Percentiles rank a stretch among this genome's conserved stretches.
These are phyloP conservation scores for Arctia plantaginis DNA, from an alignment of 2,888 invertebrate genomes.

Conservation along the genomic window DNA sequence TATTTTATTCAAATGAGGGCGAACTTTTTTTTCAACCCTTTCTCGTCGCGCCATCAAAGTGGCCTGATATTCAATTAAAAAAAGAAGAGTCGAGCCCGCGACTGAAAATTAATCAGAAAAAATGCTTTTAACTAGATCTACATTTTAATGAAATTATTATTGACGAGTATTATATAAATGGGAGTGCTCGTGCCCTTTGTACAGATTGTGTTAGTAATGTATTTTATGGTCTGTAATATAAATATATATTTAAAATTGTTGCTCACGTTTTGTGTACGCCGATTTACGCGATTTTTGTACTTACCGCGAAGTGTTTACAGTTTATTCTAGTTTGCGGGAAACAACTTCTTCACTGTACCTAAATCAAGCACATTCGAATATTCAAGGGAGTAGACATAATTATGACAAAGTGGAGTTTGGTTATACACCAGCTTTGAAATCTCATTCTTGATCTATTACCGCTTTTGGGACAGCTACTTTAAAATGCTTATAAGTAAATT, in stretches of 20 bases:
- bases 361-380: not conserved
- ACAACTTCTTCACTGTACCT: not conserved
- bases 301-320: not conserved
- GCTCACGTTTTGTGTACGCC: not conserved
- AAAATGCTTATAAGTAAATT: not conserved
- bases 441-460: not conserved
- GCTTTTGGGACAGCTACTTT: not conserved
- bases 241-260: not conserved
- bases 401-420: not conserved
- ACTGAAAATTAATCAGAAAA: constrained; percentile 87
- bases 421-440: not conserved
- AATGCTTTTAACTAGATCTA: constrained; percentile 87
- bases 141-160: constrained; percentile 87
- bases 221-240: constrained; percentile 17
- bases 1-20: constrained; percentile 87
- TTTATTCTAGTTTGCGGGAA: not conserved
- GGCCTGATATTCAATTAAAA: constrained; percentile 87
- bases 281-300: not conserved
- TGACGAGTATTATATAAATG: constrained; percentile 85
- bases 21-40: constrained; percentile 85
- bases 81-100: constrained; percentile 82
- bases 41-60: constrained; percentile 85
- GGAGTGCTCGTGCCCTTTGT: constrained; percentile 68
- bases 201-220: constrained; percentile 72
- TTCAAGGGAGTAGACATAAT: not conserved